phyloP scores from a whole-genome alignment of 1,140 invertebrate species.

The Globodera ellingtonae region DNA sequence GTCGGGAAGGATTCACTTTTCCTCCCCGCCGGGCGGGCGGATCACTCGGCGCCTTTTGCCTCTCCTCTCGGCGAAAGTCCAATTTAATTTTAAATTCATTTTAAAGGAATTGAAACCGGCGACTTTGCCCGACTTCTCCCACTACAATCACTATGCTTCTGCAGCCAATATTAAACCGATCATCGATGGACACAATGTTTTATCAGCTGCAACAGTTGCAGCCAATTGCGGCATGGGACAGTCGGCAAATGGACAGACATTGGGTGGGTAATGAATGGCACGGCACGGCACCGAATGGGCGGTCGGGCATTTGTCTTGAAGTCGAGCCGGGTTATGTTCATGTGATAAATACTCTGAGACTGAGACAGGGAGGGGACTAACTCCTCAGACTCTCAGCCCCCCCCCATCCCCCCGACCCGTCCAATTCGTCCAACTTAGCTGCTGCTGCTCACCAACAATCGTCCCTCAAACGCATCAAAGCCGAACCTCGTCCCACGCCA shows the following conservation, averaged over 20 bases:
- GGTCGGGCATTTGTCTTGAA: too few species aligned
- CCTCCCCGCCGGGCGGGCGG: neutral
- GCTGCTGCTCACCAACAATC: constrained; percentile 9
- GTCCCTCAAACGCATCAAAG: constrained; percentile 43
- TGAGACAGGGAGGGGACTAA: too few species aligned
- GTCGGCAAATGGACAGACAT: neutral
- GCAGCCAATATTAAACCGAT: constrained; percentile 35
- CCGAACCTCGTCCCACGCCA: constrained; percentile 22
- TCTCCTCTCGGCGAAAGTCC: neutral
- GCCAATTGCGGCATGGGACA: constrained; percentile 15
- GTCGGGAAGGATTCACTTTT: neutral
- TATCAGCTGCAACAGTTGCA: constrained; percentile 10
- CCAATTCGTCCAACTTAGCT: constrained; percentile 6
- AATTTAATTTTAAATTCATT: neutral
- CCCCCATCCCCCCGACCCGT: neutral
- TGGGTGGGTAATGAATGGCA: neutral
- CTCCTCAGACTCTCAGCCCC: too few species aligned
- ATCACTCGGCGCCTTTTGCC: neutral
- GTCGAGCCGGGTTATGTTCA: too few species aligned
- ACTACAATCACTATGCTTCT: constrained; percentile 24
- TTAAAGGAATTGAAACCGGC: constrained; percentile 25
- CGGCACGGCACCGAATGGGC: neutral
- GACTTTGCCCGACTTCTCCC: constrained; percentile 29
- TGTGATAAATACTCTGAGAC: too few species aligned
- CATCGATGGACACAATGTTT: constrained; percentile 20